These are phyloP conservation scores for Halcyon leucocephala DNA, from an alignment of 2,797 vertebrate species.

Conservation along the genomic window DNA sequence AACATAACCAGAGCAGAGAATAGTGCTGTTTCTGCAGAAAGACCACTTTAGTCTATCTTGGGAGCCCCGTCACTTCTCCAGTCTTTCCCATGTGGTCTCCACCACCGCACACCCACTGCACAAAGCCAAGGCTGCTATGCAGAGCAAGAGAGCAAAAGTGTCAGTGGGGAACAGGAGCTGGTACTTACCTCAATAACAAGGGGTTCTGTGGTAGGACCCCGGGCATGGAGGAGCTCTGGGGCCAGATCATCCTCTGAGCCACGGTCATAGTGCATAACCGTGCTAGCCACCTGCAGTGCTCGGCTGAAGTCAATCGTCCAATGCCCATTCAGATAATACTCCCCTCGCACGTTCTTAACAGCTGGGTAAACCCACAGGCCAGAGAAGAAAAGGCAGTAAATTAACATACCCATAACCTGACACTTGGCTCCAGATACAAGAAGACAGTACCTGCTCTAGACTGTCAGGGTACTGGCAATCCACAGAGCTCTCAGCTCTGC, in stretches of 20 bases:
- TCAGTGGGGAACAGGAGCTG: fast-evolving
- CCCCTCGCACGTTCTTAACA: conserved; percentile 89
- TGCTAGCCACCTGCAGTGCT: conserved; percentile 85
- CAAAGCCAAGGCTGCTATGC: fast-evolving
- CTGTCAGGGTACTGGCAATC: not conserved
- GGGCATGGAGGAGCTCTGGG: conserved; percentile 88
- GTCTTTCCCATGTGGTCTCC: not conserved
- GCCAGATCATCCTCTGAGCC: conserved; percentile 86
- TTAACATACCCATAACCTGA: not conserved
- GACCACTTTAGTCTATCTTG: not conserved
- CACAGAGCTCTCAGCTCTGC: not conserved
- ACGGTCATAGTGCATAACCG: conserved; percentile 90
- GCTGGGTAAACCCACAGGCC: conserved; percentile 74
- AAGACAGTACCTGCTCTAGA: not conserved
- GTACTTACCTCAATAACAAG: conserved; percentile 90
- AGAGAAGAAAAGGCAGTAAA: not conserved
- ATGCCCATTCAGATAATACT: conserved; percentile 97
- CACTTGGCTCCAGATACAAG: not conserved
- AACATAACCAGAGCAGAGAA: not conserved
- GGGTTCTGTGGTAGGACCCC: conserved; percentile 93
- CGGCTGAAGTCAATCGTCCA: conserved; percentile 91
- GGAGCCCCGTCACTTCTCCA: fast-evolving
- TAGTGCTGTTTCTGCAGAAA: not conserved
- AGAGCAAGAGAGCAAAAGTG: not conserved
- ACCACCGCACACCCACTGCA: fast-evolving